Conservation (phyloP, 2,113 vertebrate genomes). For the Myrmecobius fasciatus region DNA sequence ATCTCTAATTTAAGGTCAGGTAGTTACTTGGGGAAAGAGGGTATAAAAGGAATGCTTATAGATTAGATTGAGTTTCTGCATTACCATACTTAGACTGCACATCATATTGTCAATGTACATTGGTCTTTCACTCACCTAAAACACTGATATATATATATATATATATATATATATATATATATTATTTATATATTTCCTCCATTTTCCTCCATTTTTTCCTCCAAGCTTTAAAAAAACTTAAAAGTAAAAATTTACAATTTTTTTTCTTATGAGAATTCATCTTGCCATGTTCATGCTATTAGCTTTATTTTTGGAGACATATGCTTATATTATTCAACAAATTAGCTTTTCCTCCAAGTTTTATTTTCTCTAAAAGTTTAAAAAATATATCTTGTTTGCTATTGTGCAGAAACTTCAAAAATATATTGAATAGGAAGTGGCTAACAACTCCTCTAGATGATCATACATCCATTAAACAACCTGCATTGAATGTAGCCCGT, state of each 20-base stretch:
- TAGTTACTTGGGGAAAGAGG: neutral
- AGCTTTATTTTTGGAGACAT: neutral
- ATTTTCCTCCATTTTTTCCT: neutral
- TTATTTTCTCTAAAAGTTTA: neutral
- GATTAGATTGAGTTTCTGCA: neutral
- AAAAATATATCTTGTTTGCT: neutral
- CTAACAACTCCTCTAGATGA: neutral
- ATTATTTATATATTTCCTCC: too few species aligned
- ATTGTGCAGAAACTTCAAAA: neutral
- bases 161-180: too few species aligned
- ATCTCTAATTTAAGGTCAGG: neutral
- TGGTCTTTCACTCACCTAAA: neutral
- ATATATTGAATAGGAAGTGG: neutral
- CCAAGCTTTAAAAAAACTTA: neutral
- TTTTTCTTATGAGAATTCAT: neutral
- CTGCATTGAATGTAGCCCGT: neutral
- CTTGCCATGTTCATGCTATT: neutral
- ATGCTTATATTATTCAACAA: neutral
- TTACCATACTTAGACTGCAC: neutral
- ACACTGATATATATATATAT: neutral
- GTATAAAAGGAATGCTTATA: neutral
- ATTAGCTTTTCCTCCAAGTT: neutral
- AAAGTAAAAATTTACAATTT: neutral
- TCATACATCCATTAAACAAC: neutral
- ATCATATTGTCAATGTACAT: neutral